Percentiles rank a stretch among this genome's conserved stretches.
Conservation (phyloP, 2,888 invertebrate species). For the Rhogogaster chlorosoma region DNA sequence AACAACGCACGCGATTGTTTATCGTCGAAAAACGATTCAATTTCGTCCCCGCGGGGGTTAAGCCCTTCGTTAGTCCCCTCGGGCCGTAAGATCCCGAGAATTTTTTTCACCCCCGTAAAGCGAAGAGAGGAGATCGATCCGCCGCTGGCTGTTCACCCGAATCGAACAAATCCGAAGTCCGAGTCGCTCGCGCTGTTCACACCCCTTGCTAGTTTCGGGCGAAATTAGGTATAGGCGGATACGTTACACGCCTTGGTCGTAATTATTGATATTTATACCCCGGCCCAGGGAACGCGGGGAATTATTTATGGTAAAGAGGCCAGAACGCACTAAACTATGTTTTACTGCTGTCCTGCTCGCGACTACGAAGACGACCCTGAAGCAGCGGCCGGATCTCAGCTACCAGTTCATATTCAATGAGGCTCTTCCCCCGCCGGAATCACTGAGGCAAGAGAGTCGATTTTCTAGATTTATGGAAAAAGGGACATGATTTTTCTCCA, state of each 20-base stretch:
- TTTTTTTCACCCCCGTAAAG: no score
- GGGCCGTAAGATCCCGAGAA: no score
- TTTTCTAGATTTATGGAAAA: no score
- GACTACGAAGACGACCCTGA: constrained; percentile 56
- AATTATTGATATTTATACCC: constrained; percentile 66
- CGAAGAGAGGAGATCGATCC: no score
- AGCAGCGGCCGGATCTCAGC: constrained; percentile 10
- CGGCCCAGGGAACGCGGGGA: constrained; percentile 52
- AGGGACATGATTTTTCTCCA: no score
- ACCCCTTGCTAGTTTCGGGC: constrained; percentile 18
- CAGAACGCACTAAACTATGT: constrained; percentile 61
- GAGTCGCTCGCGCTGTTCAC: background rate
- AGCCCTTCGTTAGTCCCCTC: no score
- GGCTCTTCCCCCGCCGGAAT: background rate
- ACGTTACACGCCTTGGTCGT: constrained; percentile 54
- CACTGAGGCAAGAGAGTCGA: no score
- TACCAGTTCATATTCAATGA: background rate
- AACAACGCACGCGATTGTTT: constrained; percentile 43
- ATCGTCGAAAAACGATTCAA: background rate
- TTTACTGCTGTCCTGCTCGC: constrained; percentile 58
- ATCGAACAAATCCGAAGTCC: background rate
- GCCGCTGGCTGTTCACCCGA: no score
- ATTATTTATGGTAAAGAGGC: constrained; percentile 63
- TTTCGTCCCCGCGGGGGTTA: no score
- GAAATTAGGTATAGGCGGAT: constrained; percentile 49